Evolutionary conservation across 2,888 invertebrate genomes (phyloP), one percentile per base, ranked within the genome.

Genomic region (Arrhopalites spinosus): DNA sequence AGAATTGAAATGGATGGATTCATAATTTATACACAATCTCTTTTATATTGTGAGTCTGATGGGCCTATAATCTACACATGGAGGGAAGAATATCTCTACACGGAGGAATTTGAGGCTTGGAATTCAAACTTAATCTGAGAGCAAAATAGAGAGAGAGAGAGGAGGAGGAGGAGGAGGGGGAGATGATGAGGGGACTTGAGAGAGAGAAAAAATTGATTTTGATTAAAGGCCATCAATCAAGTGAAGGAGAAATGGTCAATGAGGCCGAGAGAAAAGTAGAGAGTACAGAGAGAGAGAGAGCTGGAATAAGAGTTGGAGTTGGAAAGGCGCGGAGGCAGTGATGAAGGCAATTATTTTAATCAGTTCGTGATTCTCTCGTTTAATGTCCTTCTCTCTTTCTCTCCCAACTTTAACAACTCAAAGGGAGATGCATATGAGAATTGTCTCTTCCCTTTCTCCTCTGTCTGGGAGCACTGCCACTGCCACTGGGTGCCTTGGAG

Each of bases 301-400:
- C 47, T 74, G 69, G 47, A 69, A 36, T 3, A 36, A 36, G 36
- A 36, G 36, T 7, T 63, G 53, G 74, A 68, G 61, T 29, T 64
- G 15, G 56, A 75, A 25, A 47, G 61, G 76, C 75, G 29, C 59
- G 29, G 76, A 76, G 76, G 78, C 61, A 77, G 78, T 83, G 83
- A 83, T 83, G 83, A 83, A 80, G 81, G 81, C 81, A 83, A 83
- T 83, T 83, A 83, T 83, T 83, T 83, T 83, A 83, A 83, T 83
- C 83, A 83, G 83, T 82, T 80, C 83, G 83, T 83, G 83, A 83
- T 83, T 83, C 83, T 77, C 75, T 77, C 76, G 79, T 80, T 83
- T 83, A 83, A 83, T 83, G 83, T 82, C 81, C 81, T 80, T 82
- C 81, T 81, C 81, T 82, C 79, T 77, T 47, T 68, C 68, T 68